phyloP scores from a whole-genome alignment of 1,140 invertebrate genomes.

The Zophobas atratus region DNA sequence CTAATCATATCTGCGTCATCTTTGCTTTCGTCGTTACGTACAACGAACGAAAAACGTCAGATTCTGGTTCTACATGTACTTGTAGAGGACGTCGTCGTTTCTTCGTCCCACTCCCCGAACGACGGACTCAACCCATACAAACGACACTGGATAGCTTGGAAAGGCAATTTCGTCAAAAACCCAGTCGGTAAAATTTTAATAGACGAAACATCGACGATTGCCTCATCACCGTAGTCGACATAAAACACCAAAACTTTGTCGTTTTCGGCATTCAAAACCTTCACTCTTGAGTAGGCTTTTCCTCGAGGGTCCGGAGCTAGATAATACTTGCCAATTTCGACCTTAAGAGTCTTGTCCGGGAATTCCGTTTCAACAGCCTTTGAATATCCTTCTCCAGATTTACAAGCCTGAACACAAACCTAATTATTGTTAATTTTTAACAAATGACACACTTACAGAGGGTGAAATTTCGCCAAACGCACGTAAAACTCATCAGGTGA shows the following conservation, averaged over 20 bases:
- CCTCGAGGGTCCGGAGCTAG: slow-evolving; percentile 53
- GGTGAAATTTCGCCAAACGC: slow-evolving; percentile 56
- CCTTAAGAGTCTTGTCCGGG: slow-evolving; percentile 22
- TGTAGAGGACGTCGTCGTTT: slow-evolving; percentile 60
- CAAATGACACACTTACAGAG: slow-evolving; percentile 56
- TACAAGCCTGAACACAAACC: slow-evolving; percentile 57
- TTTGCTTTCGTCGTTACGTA: slow-evolving; percentile 44
- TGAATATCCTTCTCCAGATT: slow-evolving; percentile 59
- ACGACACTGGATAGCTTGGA: slow-evolving; percentile 61
- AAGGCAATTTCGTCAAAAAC: slow-evolving; percentile 57
- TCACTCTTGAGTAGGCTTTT: slow-evolving; percentile 49
- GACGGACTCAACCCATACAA: slow-evolving; percentile 57
- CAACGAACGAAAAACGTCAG: slow-evolving; percentile 56
- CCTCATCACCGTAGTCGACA: slow-evolving; percentile 59
- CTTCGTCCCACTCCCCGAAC: slow-evolving; percentile 53
- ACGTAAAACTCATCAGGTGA: slow-evolving; percentile 61
- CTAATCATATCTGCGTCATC: not conserved
- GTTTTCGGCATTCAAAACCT: slow-evolving; percentile 46
- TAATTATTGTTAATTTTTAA: slow-evolving; percentile 1
- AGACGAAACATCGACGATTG: slow-evolving; percentile 19
- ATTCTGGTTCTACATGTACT: slow-evolving; percentile 54
- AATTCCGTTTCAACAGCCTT: slow-evolving; percentile 28
- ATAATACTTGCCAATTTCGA: slow-evolving; percentile 54
- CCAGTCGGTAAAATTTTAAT: slow-evolving; percentile 54
- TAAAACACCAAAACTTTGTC: slow-evolving; percentile 52